Evolutionary conservation across 2,797 vertebrate species (phyloP), one percentile per base, ranked within the genome.

Genomic region (Salmo trutta): DNA sequence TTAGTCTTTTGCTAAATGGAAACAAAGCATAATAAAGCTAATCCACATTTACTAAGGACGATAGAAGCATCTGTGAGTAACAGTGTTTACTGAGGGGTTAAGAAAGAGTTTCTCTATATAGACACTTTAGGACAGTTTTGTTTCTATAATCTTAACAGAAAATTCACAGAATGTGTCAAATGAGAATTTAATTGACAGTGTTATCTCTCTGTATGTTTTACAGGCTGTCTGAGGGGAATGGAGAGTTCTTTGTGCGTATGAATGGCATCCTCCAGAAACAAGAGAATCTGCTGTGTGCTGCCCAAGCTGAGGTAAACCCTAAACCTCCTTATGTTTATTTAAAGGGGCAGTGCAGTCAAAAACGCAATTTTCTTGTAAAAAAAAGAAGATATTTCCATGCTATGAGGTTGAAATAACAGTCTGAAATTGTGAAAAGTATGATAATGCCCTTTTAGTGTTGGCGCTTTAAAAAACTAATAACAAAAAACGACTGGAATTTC

Each of bases 161-260:
- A 41, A 8, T 41, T 41, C 1, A 41, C 41, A 47, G 41, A 12
- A 47, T 0, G 68, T 21, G 17, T 41, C 15, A n/a, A 31, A n/a
- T 21, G n/a, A 31, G 5, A 54, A 31, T 15, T 33, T 27, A 72
- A 65, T 51, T 52, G 31, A 73, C 79, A 71, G 36, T 84, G 73
- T 88, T 77, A 73, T 79, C 74, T 2, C 8, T 81, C 79, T 31
- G 24, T 36, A 10, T 78, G 77, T 77, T 87, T 88, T 90, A 81
- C 93, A 96, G 96, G 91, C 89, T 94, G 85, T 94, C 94, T 0
- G 94, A 93, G 84, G 95, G 93, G 75, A 94, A 94, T 1, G 88
- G 87, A 65, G 95, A 96, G 88, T 96, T 97, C 91, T 97, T 97
- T 78, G 93, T 95, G n/a, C 94, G 94, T 29, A 94, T 96, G 94